These are phyloP conservation scores for Anhinga anhinga DNA, from an alignment of 2,113 vertebrate species.

Conservation along the genomic window DNA sequence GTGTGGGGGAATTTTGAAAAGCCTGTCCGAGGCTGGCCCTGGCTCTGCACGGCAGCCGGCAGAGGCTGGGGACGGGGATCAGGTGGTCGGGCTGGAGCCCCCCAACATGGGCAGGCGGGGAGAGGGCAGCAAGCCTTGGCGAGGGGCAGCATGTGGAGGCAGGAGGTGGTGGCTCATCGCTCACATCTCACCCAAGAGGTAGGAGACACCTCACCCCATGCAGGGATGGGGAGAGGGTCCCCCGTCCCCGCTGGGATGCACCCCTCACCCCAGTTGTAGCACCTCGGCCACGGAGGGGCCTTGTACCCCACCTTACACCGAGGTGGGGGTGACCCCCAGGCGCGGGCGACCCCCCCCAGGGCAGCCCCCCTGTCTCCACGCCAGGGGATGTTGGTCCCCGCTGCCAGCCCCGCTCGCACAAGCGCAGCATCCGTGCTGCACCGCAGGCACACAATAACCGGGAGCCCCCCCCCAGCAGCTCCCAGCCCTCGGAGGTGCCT, in stretches of 20 bases:
- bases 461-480: not conserved
- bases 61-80: not conserved
- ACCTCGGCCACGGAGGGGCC: too few species aligned
- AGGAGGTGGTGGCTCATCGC: not conserved
- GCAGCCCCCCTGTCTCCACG: not conserved
- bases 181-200: fast-evolving
- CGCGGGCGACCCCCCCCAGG: not conserved
- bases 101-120: not conserved
- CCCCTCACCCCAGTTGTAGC: not conserved
- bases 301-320: fast-evolving
- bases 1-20: not conserved
- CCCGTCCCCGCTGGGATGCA: fast-evolving
- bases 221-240: not conserved
- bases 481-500: fast-evolving
- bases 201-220: fast-evolving
- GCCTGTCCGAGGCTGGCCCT: not conserved
- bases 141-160: fast-evolving
- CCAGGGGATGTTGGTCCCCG: fast-evolving
- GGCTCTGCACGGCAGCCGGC: not conserved
- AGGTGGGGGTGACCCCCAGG: not conserved
- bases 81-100: fast-evolving
- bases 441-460: not conserved
- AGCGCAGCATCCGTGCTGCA: fast-evolving
- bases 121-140: fast-evolving
- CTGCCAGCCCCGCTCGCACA: not conserved